A percentile compares a stretch with the other conserved stretches of the same genome.
These are phyloP conservation scores for Calidris pygmaea DNA, from an alignment of 2,113 vertebrate genomes.

Conservation along the genomic window DNA sequence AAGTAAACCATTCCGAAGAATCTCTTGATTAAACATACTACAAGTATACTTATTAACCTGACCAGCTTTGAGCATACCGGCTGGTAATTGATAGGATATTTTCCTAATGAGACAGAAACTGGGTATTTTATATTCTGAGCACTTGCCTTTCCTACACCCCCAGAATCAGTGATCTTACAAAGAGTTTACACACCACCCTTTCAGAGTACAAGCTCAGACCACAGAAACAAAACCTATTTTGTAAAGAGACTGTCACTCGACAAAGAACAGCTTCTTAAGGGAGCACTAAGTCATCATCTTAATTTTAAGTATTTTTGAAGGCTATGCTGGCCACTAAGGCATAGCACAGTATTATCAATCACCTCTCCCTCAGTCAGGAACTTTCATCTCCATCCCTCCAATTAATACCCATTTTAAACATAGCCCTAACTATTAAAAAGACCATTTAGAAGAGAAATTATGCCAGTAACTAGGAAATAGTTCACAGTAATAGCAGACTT, in stretches of 20 bases:
- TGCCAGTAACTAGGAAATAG: accelerated
- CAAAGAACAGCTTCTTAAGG: not conserved
- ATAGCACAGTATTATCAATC: not conserved
- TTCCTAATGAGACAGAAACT: not conserved
- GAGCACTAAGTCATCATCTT: not conserved
- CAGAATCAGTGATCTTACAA: accelerated
- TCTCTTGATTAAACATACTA: not conserved
- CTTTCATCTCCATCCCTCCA: not conserved
- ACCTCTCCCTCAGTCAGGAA: not conserved
- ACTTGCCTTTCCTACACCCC: not conserved
- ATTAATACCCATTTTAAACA: accelerated
- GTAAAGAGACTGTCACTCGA: not conserved
- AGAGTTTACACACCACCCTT: not conserved
- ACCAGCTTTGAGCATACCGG: not conserved
- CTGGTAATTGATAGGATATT: not conserved
- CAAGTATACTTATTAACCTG: not conserved
- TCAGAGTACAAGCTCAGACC: not conserved
- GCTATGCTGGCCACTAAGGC: not conserved
- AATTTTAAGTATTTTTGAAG: not conserved
- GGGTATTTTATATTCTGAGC: not conserved
- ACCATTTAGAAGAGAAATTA: not conserved
- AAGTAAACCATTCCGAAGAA: not conserved
- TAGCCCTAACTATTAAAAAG: not conserved
- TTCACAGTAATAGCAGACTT: accelerated
- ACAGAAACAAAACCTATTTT: not conserved